Evolutionary conservation across 2,113 vertebrate genomes (phyloP).

Genomic region (Lagenorhynchus albirostris): DNA sequence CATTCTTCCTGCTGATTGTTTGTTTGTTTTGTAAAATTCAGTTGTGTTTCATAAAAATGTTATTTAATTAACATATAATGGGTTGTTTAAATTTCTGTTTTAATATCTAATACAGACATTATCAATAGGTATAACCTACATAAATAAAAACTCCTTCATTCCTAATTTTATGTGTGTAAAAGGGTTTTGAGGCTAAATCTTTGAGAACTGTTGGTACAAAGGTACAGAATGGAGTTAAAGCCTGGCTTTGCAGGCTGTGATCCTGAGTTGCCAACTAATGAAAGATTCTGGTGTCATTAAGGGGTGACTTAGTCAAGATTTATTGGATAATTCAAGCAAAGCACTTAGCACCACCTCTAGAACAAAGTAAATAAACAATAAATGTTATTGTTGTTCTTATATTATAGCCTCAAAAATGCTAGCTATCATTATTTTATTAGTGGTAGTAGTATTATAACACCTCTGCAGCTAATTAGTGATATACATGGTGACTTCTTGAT

Average conservation of each 20-base stretch:
- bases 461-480: background rate
- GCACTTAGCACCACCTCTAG: background rate
- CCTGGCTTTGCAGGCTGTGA: background rate
- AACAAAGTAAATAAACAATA: background rate
- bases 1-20: background rate
- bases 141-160: background rate
- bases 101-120: background rate
- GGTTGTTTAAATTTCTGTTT: background rate
- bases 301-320: background rate
- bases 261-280: background rate
- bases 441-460: background rate
- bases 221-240: background rate
- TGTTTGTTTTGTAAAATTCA: slow-evolving; percentile 10
- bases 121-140: background rate
- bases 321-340: background rate
- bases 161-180: background rate
- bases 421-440: background rate
- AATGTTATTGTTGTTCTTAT: background rate
- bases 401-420: background rate
- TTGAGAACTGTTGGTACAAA: background rate
- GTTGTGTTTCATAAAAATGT: slow-evolving; percentile 23
- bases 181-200: background rate
- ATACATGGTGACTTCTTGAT: background rate
- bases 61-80: slow-evolving; percentile 14
- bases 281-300: background rate